phyloP scores from a whole-genome alignment of 64 coral and sea anemone genomes.

The Montipora foliosa region DNA sequence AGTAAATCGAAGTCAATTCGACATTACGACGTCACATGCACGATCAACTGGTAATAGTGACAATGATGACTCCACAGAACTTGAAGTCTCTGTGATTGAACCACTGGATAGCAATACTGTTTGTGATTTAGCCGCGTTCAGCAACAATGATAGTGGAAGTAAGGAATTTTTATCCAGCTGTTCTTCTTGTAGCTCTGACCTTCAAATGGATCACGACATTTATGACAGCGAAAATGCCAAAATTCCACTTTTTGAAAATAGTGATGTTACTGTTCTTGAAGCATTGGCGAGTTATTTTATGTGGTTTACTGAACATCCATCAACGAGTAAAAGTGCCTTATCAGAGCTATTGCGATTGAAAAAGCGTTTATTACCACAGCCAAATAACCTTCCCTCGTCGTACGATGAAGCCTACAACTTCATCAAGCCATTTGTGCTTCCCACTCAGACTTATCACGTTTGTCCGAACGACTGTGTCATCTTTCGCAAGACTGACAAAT shows the following conservation, averaged over 20 bases:
- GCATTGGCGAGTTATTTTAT: slow-evolving; percentile 6
- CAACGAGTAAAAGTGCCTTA: slow-evolving; percentile 59
- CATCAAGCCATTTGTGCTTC: slow-evolving; percentile 55
- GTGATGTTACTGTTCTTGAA: neutral
- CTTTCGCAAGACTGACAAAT: neutral
- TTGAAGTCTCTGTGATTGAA: no score
- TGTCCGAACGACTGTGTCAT: slow-evolving; percentile 80
- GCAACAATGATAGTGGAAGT: no score
- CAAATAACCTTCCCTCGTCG: slow-evolving; percentile 32
- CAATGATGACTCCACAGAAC: no score
- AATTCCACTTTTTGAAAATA: neutral
- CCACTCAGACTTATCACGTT: slow-evolving; percentile 34
- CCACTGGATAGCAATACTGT: no score
- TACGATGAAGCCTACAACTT: slow-evolving; percentile 52
- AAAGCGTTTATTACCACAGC: slow-evolving; percentile 19
- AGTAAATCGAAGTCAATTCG: no score
- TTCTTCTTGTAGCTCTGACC: no score
- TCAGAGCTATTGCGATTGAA: neutral
- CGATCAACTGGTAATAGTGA: no score
- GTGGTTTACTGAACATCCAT: slow-evolving; percentile 58
- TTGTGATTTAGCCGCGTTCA: no score
- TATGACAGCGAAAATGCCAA: neutral
- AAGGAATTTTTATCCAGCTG: no score
- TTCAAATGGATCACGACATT: no score
- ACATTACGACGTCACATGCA: no score